Evolutionary conservation across 2,797 vertebrate species (phyloP), one percentile per base, ranked within the genome.

Genomic region (Gallinago solitaria): DNA sequence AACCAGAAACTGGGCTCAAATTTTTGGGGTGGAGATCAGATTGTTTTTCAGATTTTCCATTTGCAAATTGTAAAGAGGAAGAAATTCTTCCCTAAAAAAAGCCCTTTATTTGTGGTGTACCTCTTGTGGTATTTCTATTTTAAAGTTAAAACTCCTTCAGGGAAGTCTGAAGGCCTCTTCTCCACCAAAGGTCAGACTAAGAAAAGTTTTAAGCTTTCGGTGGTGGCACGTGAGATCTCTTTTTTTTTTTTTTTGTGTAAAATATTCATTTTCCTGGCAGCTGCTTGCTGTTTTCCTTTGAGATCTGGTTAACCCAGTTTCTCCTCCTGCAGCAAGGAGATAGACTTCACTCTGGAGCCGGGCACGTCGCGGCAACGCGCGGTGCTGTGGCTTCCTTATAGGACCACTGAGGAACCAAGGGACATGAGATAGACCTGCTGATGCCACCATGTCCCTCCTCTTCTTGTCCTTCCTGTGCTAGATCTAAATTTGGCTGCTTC

Each of bases 301-400:
- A 74, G 73, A 65, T n/a, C 18, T 24, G 33, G 50, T 45, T 85
- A 87, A 83, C 82, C 87, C 60, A 30, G 50, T 53, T 89, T 83
- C 91, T 83, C 56, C 67, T 83, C 67, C 76, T 32, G 53, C n/a
- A 3, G 28, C 11, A 30, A 50, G 1, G 41, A 64, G 74, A 25
- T 7, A 32, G 68, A 33, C 65, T 33, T 64, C 53, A 15, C n/a
- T 23, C 61, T 48, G 53, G 59, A 83, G 9, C 41, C 5, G 1
- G 30, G 37, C 32, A 23, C 6, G 24, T 57, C 7, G 1, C 53
- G 48, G 76, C 9, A 4, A 59, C 43, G 0, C 3, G 7, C 3
- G 2, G 25, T 2, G 28, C 6, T 59, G 37, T 30, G 59, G 30
- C 54, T 88, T 73, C 23, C 0, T 45, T 50, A 3, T 4, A 37